These are phyloP conservation scores for Sebastes nivosus DNA, from an alignment of 2,797 vertebrate species.

Conservation along the genomic window DNA sequence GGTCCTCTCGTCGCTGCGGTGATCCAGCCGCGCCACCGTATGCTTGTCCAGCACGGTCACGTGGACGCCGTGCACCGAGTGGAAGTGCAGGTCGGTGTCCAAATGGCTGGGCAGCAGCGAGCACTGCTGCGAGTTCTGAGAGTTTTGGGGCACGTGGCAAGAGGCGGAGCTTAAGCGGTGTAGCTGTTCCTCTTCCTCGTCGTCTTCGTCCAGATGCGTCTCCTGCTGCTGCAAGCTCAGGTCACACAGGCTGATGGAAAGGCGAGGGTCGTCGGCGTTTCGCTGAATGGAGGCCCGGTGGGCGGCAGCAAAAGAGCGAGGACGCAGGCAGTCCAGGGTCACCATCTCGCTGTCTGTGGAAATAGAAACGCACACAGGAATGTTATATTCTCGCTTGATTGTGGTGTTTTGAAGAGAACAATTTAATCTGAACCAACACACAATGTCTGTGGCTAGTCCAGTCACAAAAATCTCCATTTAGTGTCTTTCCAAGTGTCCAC, in stretches of 20 bases:
- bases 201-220: slow-evolving; percentile 63
- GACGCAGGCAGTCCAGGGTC: slow-evolving; percentile 87
- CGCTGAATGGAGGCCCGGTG: slow-evolving; percentile 85
- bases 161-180: slow-evolving; percentile 71
- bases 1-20: slow-evolving; percentile 88
- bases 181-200: slow-evolving; percentile 67
- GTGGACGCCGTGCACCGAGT: slow-evolving; percentile 87
- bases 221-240: slow-evolving; percentile 88
- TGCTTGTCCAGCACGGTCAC: slow-evolving; percentile 88
- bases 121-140: slow-evolving; percentile 91
- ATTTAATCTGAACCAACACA: slow-evolving; percentile 10
- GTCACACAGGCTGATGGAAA: slow-evolving; percentile 92
- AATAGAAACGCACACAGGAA: slow-evolving; percentile 17
- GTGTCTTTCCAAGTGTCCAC: slow-evolving; percentile 3
- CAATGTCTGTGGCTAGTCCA: not conserved
- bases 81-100: slow-evolving; percentile 90
- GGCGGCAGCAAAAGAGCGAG: slow-evolving; percentile 87
- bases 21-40: slow-evolving; percentile 87
- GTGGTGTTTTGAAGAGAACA: slow-evolving; percentile 7
- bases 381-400: slow-evolving; percentile 36
- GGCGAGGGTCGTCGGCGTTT: slow-evolving; percentile 85
- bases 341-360: slow-evolving; percentile 91
- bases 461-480: not conserved
- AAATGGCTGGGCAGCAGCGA: slow-evolving; percentile 87
- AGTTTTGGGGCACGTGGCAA: slow-evolving; percentile 92